Base-by-base conservation (phyloP, 1,140 invertebrate genomes). In the Drosophila hydei region DNA sequence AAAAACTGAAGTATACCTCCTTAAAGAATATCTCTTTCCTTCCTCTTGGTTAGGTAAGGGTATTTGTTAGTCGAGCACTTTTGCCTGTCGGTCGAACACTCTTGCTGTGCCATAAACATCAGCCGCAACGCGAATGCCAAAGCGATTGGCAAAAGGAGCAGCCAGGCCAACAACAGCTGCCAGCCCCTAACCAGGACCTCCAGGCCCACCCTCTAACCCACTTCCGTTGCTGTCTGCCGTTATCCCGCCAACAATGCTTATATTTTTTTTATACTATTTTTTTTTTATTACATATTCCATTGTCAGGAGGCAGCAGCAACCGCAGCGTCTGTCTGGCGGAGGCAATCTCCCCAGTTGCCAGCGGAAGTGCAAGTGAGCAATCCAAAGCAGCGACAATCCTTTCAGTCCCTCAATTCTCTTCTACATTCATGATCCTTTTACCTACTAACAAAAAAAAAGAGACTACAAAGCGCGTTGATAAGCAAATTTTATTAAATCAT, bases 351-450 rank as follows among this genome's bases (percentile, higher is more conserved):
- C 42, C 40, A 12, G 62, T 25, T 33, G 30, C 54, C 60, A 67
- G 61, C 70, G 77, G 68, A 75, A 65, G 47, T 65, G 72, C 77
- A 85, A 85, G 77, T 80, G 80, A 80, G 77, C 81, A 85, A 87
- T 87, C 61, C 68, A 61, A 61, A 60, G 60, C 30, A 60, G 36
- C 9, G 45, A 60, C 19, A 16, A 25, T 18, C 25, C 14, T 27
- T 12, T 19, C 18, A n/a, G 18, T 14, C 47, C 30, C 8, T 11
- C 6, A 8, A 2, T n/a, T 19, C 14, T 38, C 42, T 18, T 3
- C 36, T 38, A 14, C 45, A 7, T 42, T 30, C 14, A 8, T 11
- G n/a, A 6, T 36, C 58, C 54, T 58, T 63, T 59, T 52, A 23
- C 45, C 8, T 40, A 63, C 69, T 56, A 80, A 75, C 30, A 19